A percentile compares a stretch with the other conserved stretches of the same genome.
These are phyloP conservation scores for Scaptomyza hsui DNA, from an alignment of 1,140 invertebrate species.

Conservation along the genomic window DNA sequence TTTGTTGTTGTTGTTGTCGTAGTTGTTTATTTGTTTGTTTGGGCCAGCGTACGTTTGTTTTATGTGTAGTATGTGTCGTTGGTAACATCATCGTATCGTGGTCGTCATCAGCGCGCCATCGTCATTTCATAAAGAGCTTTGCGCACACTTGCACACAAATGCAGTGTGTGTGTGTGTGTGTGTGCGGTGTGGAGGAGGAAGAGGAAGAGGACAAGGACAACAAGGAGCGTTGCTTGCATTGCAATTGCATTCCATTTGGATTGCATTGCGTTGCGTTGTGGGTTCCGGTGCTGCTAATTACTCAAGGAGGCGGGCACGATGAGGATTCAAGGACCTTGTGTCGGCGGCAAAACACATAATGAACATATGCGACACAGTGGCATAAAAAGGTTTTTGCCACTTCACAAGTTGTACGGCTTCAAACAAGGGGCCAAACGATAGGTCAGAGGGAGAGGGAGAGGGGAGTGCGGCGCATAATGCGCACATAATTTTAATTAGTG, in stretches of 20 bases:
- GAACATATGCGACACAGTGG: conserved; percentile 75
- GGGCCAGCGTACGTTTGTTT: conserved; percentile 49
- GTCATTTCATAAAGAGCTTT: conserved; percentile 70
- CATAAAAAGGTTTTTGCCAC: conserved; percentile 68
- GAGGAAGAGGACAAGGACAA: conserved; percentile 23
- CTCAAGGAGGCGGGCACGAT: conserved; percentile 70
- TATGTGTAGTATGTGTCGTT: conserved; percentile 32
- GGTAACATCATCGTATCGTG: conserved; percentile 15
- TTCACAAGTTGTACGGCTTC: conserved; percentile 39
- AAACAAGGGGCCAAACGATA: neutral
- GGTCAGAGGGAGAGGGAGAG: no score
- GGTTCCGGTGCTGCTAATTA: conserved; percentile 72
- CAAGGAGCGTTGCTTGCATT: conserved; percentile 41
- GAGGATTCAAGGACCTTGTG: conserved; percentile 69
- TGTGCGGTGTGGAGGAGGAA: conserved; percentile 26
- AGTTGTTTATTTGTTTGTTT: conserved; percentile 31
- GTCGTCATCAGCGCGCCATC: conserved; percentile 41
- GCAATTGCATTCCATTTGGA: conserved; percentile 59
- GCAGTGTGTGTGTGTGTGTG: no score
- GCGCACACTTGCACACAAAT: conserved; percentile 39
- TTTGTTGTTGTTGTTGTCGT: conserved; percentile 9
- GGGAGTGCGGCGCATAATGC: conserved; percentile 40
- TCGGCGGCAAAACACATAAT: conserved; percentile 73
- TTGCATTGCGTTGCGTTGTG: conserved; percentile 32
- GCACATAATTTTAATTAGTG: conserved; percentile 76